Evolutionary conservation across 37 sponge, comb jelly and placozoan genomes (phyloP).

Genomic region (Dysidea cf. avara): DNA sequence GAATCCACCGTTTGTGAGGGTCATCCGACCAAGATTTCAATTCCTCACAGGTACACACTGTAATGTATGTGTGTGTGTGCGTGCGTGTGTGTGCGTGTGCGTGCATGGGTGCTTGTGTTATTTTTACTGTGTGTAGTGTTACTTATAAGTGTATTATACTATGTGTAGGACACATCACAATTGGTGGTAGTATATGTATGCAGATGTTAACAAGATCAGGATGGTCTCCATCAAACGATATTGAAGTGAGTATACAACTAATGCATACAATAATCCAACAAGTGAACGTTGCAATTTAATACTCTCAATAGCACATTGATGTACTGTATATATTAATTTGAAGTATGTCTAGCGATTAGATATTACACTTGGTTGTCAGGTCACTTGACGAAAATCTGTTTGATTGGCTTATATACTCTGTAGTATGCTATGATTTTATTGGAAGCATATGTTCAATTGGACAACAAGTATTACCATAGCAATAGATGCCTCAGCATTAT

Average conservation of each 20-base stretch:
- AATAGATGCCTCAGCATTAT: too few species aligned
- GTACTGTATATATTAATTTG: too few species aligned
- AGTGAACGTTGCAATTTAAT: too few species aligned
- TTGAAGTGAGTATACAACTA: slow-evolving; percentile 55
- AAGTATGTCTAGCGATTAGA: too few species aligned
- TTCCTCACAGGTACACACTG: slow-evolving; percentile 69
- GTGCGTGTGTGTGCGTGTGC: not conserved
- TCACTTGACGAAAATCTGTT: too few species aligned
- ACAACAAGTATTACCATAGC: too few species aligned
- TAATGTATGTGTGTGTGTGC: not conserved
- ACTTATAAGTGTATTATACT: not conserved
- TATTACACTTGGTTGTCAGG: too few species aligned
- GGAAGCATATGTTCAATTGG: too few species aligned
- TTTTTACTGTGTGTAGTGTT: not conserved
- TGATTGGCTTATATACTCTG: too few species aligned
- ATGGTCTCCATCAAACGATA: slow-evolving; percentile 83
- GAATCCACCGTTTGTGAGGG: slow-evolving; percentile 81
- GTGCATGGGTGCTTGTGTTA: not conserved
- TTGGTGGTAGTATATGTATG: slow-evolving; percentile 87
- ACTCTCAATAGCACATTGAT: too few species aligned
- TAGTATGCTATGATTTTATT: too few species aligned
- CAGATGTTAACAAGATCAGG: slow-evolving; percentile 79
- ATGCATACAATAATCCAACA: too few species aligned
- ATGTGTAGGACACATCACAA: slow-evolving; percentile 65
- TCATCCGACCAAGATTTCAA: slow-evolving; percentile 66